phyloP scores from a whole-genome alignment of 2,113 vertebrate genomes.

The Turnix velox region DNA sequence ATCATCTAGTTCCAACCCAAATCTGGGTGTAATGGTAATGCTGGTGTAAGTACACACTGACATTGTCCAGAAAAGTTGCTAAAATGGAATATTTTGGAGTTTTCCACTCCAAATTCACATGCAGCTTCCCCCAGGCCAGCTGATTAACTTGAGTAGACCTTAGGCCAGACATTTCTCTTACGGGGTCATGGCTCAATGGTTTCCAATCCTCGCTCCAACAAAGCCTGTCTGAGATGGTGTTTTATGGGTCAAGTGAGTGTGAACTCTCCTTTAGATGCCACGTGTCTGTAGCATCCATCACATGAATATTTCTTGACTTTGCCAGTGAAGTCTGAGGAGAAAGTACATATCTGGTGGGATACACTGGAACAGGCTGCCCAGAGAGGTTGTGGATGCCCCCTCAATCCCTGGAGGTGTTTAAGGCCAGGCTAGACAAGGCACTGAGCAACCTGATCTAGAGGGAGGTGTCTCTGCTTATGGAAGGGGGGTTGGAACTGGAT shows the following conservation, averaged over 20 bases:
- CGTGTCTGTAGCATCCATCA: neutral
- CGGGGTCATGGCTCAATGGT: neutral
- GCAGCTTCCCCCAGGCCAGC: neutral
- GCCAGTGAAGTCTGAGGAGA: neutral
- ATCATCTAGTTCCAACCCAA: too few species aligned
- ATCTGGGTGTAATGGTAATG: neutral
- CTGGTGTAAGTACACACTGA: neutral
- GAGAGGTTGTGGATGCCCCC: too few species aligned
- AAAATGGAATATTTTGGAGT: rapidly evolving
- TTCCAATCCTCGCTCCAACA: neutral
- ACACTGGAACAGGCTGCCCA: too few species aligned
- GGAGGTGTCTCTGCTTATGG: too few species aligned
- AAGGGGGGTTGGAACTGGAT: too few species aligned
- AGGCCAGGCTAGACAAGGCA: too few species aligned
- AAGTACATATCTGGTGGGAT: neutral
- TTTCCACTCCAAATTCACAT: neutral
- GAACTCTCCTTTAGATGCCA: neutral
- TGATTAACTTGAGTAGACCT: neutral
- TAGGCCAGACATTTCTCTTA: neutral
- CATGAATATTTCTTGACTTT: neutral
- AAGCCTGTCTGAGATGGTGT: neutral
- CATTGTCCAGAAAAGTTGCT: neutral
- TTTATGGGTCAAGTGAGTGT: neutral
- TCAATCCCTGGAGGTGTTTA: too few species aligned
- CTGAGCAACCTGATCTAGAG: too few species aligned